Evolutionary conservation across 2,888 invertebrate species (phyloP).

Genomic region (Arrhopalites spinosus): DNA sequence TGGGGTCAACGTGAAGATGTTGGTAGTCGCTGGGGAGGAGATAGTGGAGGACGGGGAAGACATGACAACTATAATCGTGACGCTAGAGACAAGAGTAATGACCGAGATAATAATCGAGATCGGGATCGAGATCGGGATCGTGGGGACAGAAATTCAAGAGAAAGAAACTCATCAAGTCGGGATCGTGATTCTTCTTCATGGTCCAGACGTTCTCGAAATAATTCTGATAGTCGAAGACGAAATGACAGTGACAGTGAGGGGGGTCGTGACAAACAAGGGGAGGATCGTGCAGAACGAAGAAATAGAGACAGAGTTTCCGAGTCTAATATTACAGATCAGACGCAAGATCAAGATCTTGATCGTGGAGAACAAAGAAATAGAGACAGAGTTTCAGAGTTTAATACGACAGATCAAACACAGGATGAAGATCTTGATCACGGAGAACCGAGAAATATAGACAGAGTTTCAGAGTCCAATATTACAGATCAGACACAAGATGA

Average conservation of each 20-base stretch:
- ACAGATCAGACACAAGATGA: not conserved
- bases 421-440: not conserved
- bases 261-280: not conserved
- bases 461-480: not conserved
- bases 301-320: not conserved
- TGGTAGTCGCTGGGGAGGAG: conserved; percentile 26
- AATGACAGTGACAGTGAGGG: not conserved
- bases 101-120: conserved; percentile 69
- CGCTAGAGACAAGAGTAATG: conserved; percentile 41
- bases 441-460: not conserved
- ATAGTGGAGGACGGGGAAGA: conserved; percentile 32
- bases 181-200: conserved; percentile 58
- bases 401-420: not conserved
- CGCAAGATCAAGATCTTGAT: not conserved
- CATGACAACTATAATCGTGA: conserved; percentile 27
- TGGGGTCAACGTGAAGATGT: not conserved
- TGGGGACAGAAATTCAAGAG: conserved; percentile 73
- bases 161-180: conserved; percentile 67
- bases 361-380: not conserved
- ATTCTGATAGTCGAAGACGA: not conserved
- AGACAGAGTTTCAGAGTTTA: not conserved
- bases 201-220: not conserved
- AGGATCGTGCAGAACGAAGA: not conserved
- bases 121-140: conserved; percentile 65
- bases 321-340: not conserved